Conservation (phyloP, 2,797 vertebrate genomes). For the Nannoperca australis region DNA sequence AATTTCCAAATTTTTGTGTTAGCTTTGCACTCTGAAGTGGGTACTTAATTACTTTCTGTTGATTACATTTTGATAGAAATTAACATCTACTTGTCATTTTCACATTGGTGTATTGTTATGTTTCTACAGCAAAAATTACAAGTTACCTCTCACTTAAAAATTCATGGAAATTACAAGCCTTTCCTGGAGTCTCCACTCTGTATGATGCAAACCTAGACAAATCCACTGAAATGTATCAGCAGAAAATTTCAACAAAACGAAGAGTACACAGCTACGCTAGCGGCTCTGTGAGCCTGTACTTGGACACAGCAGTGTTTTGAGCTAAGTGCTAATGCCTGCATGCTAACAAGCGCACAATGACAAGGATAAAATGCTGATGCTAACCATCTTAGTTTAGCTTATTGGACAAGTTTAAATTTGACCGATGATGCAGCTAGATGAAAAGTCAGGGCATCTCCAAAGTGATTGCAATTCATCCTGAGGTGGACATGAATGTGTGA, state of each 20-base stretch:
- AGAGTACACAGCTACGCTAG: background rate
- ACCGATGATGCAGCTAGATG: background rate
- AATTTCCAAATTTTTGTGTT: background rate
- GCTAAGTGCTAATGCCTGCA: background rate
- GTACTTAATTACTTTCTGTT: background rate
- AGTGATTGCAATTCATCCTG: background rate
- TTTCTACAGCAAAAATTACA: background rate
- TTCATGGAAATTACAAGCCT: background rate
- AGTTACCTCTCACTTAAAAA: background rate
- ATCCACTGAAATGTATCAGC: background rate
- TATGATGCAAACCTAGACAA: background rate
- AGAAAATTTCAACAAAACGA: background rate
- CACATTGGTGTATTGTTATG: no score
- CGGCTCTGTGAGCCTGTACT: background rate
- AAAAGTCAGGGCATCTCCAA: background rate
- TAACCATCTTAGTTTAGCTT: background rate
- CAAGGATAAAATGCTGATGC: background rate
- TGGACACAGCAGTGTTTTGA: background rate
- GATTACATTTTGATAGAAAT: background rate
- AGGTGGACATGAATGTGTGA: background rate
- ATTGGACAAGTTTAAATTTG: background rate
- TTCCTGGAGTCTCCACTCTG: background rate
- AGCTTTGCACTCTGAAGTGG: background rate
- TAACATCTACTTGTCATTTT: background rate
- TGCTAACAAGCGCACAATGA: background rate